Conservation (phyloP, 2,888 invertebrate genomes). For the Cataglyphis albicans region DNA sequence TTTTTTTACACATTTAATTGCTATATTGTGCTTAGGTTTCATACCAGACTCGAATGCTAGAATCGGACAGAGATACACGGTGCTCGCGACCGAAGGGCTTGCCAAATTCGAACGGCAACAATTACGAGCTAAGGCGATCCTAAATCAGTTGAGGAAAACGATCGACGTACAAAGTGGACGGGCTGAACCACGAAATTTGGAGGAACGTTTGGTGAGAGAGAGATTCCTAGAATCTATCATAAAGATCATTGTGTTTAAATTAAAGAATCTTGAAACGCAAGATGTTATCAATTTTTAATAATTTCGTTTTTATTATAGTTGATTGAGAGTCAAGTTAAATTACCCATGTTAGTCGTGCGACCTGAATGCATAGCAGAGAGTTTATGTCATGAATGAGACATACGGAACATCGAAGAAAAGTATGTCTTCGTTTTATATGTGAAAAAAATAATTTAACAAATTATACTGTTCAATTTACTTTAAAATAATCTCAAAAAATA, state of each 20-base stretch:
- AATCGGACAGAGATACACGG: conserved; percentile 91
- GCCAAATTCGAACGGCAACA: conserved; percentile 90
- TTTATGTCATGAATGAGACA: conserved; percentile 88
- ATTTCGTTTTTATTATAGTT: conserved; percentile 86
- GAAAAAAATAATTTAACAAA: conserved; percentile 86
- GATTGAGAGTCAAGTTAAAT: conserved; percentile 89
- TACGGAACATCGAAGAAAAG: conserved; percentile 88
- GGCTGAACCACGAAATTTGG: conserved; percentile 88
- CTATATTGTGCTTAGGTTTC: conserved; percentile 87
- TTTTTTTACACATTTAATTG: neutral
- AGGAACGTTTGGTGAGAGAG: conserved; percentile 88
- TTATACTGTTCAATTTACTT: neutral
- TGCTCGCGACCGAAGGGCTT: conserved; percentile 91
- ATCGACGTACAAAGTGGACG: conserved; percentile 89
- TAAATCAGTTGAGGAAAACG: conserved; percentile 88
- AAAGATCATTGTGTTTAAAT: neutral
- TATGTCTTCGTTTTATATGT: conserved; percentile 90
- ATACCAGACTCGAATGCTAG: conserved; percentile 90
- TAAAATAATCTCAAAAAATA: neutral
- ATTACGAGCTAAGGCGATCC: conserved; percentile 88
- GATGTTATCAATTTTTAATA: neutral
- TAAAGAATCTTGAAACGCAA: neutral
- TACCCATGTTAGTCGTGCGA: conserved; percentile 90
- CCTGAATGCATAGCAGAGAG: conserved; percentile 90
- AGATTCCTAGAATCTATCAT: neutral